These are phyloP conservation scores for Drosophila cognata DNA, from an alignment of 2,888 invertebrate species.

Conservation along the genomic window DNA sequence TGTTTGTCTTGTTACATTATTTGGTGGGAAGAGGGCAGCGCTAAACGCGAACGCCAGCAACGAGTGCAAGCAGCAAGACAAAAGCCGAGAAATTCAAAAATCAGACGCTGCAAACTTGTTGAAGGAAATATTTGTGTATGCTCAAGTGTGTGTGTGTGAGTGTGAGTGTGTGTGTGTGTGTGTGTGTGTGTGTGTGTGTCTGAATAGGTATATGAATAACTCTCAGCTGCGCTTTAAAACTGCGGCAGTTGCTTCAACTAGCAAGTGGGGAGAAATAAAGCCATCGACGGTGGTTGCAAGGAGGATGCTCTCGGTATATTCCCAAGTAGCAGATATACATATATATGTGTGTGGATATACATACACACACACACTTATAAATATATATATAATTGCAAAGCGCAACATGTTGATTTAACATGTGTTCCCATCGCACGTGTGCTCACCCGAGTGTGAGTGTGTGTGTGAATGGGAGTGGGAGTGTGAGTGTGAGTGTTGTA, in stretches of 20 bases:
- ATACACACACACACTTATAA: not conserved
- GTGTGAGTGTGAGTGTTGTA: conserved; percentile 18
- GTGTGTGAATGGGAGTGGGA: conserved; percentile 7
- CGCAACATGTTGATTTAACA: conserved; percentile 76
- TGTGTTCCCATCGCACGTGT: conserved; percentile 56
- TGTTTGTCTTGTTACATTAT: conserved; percentile 72
- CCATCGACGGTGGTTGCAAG: conserved; percentile 16
- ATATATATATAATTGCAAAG: conserved; percentile 29
- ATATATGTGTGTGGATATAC: not conserved
- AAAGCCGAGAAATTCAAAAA: conserved; percentile 75
- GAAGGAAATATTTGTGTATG: conserved; percentile 69
- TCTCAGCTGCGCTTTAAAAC: conserved; percentile 54
- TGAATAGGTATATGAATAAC: conserved; percentile 27
- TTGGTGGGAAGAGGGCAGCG: conserved; percentile 13
- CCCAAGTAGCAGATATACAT: conserved; percentile 19
- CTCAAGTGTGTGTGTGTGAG: conserved; percentile 12
- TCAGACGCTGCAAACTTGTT: conserved; percentile 76
- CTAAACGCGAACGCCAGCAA: conserved; percentile 27
- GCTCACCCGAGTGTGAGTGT: not conserved
- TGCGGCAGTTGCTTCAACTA: conserved; percentile 31
- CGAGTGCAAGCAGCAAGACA: conserved; percentile 29
- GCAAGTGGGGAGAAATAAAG: conserved; percentile 33
- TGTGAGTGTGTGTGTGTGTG: not conserved
- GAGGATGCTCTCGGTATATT: conserved; percentile 1
- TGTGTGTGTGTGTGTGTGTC: conserved; percentile 6